Conservation (phyloP, 2,113 vertebrate species). For the Motacilla tschutschensis region DNA sequence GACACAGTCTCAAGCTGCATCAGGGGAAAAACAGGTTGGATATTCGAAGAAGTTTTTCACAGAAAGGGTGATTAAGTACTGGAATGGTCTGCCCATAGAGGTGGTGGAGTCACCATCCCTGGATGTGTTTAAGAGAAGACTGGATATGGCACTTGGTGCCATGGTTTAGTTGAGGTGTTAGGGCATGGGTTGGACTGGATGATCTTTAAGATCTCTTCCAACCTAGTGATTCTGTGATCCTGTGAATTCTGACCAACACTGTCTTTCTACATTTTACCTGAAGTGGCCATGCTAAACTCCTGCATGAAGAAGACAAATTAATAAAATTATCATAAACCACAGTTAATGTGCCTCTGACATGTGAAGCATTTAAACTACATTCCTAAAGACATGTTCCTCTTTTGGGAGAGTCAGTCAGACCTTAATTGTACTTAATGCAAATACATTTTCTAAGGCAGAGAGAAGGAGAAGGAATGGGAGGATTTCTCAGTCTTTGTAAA, state of each 20-base stretch:
- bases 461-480: background rate
- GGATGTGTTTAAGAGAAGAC: background rate
- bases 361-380: background rate
- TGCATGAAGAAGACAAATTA: background rate
- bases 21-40: background rate
- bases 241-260: background rate
- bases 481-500: background rate
- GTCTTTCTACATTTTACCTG: background rate
- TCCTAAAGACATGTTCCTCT: rapidly evolving
- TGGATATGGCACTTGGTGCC: background rate
- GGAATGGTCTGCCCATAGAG: background rate
- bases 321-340: background rate
- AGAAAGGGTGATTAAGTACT: background rate
- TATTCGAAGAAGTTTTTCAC: background rate
- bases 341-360: rapidly evolving
- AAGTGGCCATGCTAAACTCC: background rate
- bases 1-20: background rate
- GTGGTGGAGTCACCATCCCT: background rate
- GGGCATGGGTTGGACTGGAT: background rate
- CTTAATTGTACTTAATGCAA: background rate
- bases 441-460: background rate
- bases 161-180: background rate
- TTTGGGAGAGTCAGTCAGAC: background rate
- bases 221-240: background rate
- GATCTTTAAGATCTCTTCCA: background rate